Base-by-base conservation (phyloP, 2,888 invertebrate species). In the Dicyrtomina minuta region DNA sequence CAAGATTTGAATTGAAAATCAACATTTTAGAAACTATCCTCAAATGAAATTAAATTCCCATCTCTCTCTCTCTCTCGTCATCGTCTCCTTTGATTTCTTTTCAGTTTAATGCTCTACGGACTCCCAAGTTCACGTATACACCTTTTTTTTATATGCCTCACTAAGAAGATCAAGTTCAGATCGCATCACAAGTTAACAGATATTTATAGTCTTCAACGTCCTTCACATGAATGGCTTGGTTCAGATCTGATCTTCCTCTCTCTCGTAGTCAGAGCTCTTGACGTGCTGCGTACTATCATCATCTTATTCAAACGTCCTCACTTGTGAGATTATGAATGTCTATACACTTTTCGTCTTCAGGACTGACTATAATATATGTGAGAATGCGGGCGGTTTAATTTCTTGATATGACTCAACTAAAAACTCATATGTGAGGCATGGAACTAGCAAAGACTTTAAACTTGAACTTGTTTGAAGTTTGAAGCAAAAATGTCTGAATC, bases 381-480 rank as follows among this genome's bases (percentile, higher is more conserved):
- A n/a, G n/a, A n/a, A n/a, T n/a, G n/a, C 33, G 33, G 33, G 33
- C 33, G 33, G 33, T 33, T 8, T 33, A 8, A 33, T 33, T 33
- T 33, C 33, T 22, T 51, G 12, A 22, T 17, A 17, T 22, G 56
- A 17, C 17, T 56, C 56, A n/a, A 39, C n/a, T 58, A 58, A 39
- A 58, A 12, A 15, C 24, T 13, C 55, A 55, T 8, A n/a, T 33
- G 46, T 43, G 27, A 41, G 53, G 24, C 65, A 53, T 65, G 43
- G 39, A 53, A 41, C n/a, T n/a, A n/a, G n/a, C n/a, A n/a, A n/a
- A n/a, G n/a, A n/a, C 65, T 65, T 55, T 65, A 53, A 65, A 65
- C 67, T 67, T 67, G 67, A 67, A 67, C 67, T 67, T 67, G 67
- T 67, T 58, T 17, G 24, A 26, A 22, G n/a, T n/a, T n/a, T n/a